Conservation (phyloP, 1,140 invertebrate species). For the Zaprionus kolodkinae region DNA sequence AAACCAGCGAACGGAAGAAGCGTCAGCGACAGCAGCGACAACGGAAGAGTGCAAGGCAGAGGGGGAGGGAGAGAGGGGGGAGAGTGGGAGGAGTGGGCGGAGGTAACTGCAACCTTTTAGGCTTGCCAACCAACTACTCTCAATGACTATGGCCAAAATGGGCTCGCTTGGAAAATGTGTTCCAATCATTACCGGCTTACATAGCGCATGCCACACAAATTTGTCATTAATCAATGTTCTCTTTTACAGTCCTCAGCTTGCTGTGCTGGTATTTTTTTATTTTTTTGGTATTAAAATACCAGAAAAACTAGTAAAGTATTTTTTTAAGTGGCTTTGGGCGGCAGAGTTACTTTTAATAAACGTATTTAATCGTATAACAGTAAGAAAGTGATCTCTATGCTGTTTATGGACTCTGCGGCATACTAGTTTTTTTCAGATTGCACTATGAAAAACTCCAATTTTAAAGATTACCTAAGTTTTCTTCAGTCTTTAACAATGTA, state of each 20-base stretch:
- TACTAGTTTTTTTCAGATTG: too few species aligned
- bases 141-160: too few species aligned
- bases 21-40: slow-evolving; percentile 65
- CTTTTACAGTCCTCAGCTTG: slow-evolving; percentile 16
- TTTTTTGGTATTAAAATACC: slow-evolving; percentile 1
- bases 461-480: too few species aligned
- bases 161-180: slow-evolving; percentile 21
- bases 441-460: too few species aligned
- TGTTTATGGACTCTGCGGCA: too few species aligned
- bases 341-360: not conserved
- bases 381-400: too few species aligned
- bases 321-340: not conserved
- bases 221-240: slow-evolving; percentile 77
- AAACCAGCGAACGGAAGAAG: slow-evolving; percentile 79
- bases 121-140: slow-evolving; percentile 52
- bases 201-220: slow-evolving; percentile 66
- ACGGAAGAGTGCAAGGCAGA: not conserved
- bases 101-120: slow-evolving; percentile 39
- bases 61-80: not conserved
- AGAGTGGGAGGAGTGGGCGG: not conserved
- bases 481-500: too few species aligned
- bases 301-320: not conserved
- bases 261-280: not conserved
- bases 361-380: too few species aligned
- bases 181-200: slow-evolving; percentile 28